Evolutionary conservation across 2,797 vertebrate species (phyloP).

Genomic region (Forpus xanthops): DNA sequence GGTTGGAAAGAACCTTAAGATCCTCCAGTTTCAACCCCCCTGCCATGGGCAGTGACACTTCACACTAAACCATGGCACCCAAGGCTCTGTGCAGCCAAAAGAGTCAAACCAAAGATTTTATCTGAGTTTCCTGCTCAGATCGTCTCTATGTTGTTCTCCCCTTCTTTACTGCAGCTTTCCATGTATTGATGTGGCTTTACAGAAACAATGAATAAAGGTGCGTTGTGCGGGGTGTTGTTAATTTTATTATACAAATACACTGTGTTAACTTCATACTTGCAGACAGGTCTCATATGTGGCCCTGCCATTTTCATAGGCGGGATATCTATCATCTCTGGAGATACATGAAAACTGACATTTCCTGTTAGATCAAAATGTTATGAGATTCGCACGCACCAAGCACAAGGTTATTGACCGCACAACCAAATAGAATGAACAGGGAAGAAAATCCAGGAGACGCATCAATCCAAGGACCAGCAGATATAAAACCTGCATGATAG

Average conservation of each 20-base stretch:
- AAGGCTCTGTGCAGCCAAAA: no score
- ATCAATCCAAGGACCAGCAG: not conserved
- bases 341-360: not conserved
- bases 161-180: not conserved
- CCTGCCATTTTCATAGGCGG: not conserved
- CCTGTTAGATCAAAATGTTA: slow-evolving; percentile 25
- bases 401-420: not conserved
- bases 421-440: not conserved
- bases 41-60: no score
- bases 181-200: not conserved
- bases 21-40: no score
- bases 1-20: no score
- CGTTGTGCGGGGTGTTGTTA: not conserved
- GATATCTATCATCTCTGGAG: slow-evolving; percentile 12
- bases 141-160: not conserved
- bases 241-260: not conserved
- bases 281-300: not conserved
- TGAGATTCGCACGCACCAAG: slow-evolving; percentile 15
- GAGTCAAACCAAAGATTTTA: not conserved
- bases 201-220: not conserved
- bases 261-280: not conserved
- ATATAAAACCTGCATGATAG: slow-evolving; percentile 15
- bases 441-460: not conserved
- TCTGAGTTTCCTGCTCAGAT: not conserved
- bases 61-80: no score